These are phyloP conservation scores for Pectinophora gossypiella DNA, from an alignment of 1,140 invertebrate genomes.

Conservation along the genomic window DNA sequence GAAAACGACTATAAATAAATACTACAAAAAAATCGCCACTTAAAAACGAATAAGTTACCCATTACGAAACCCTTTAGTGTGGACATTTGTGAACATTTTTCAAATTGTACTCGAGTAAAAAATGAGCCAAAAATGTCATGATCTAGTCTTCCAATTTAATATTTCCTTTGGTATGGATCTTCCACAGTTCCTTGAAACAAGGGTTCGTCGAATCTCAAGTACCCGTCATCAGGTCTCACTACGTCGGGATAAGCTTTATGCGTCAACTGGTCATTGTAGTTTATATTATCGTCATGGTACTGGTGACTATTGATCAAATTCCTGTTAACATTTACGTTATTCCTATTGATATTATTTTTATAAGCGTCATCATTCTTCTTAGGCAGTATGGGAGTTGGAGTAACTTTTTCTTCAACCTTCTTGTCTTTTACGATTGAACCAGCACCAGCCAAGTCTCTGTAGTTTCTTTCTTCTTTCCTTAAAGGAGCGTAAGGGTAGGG, in stretches of 20 bases:
- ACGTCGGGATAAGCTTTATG: constrained; percentile 59
- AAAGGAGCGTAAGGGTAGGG: constrained; percentile 62
- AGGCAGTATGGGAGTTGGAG: constrained; percentile 55
- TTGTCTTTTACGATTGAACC: constrained; percentile 60
- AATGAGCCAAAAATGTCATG: constrained; percentile 19
- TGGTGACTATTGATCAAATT: constrained; percentile 69
- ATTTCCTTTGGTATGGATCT: constrained; percentile 65
- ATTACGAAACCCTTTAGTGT: too few relatives aligned
- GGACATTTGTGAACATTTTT: constrained; percentile 22
- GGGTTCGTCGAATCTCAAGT: constrained; percentile 63
- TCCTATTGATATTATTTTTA: constrained; percentile 27
- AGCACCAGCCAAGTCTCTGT: constrained; percentile 59
- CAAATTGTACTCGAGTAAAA: constrained; percentile 8
- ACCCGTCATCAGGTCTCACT: constrained; percentile 51
- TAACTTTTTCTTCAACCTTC: constrained; percentile 63
- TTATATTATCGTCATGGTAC: constrained; percentile 53
- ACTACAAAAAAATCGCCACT: too few relatives aligned
- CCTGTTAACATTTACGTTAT: constrained; percentile 39
- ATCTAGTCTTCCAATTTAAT: constrained; percentile 23
- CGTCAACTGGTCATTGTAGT: constrained; percentile 43
- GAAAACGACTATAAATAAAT: background rate
- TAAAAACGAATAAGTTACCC: too few relatives aligned
- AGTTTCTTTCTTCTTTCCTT: constrained; percentile 65
- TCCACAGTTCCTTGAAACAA: constrained; percentile 62
- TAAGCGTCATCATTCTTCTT: constrained; percentile 63